phyloP scores from a whole-genome alignment of 1,140 invertebrate genomes.

The Drosophila yakuba region DNA sequence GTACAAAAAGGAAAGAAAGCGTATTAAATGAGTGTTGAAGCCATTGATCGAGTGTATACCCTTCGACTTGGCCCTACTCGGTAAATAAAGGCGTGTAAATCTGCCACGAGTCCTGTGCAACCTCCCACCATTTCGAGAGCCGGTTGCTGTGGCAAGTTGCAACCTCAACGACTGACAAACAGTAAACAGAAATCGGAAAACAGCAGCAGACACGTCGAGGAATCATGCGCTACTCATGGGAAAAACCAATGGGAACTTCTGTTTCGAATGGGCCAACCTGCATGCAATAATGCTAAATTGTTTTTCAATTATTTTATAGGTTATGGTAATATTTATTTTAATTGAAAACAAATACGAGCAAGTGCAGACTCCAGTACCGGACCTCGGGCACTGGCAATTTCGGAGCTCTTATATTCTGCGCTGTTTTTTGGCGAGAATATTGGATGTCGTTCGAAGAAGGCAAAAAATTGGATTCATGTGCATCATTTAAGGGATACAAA shows the following conservation, averaged over 20 bases:
- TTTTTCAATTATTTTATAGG: conserved; percentile 84
- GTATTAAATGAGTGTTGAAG: background rate
- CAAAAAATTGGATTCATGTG: conserved; percentile 50
- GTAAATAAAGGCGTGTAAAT: conserved; percentile 70
- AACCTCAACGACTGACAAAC: conserved; percentile 42
- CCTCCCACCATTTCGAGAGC: conserved; percentile 12
- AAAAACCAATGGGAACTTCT: background rate
- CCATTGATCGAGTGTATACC: background rate
- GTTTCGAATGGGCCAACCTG: conserved; percentile 4
- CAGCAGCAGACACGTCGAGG: conserved; percentile 23
- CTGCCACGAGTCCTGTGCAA: conserved; percentile 33
- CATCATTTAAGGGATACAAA: conserved; percentile 48
- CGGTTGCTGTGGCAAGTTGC: conserved; percentile 42
- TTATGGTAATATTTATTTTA: conserved; percentile 83
- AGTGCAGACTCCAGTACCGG: conserved; percentile 32
- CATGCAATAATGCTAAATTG: conserved; percentile 76
- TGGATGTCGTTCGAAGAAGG: conserved; percentile 8
- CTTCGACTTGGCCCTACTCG: conserved; percentile 20
- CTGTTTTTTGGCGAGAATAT: conserved; percentile 11
- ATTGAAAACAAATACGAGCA: conserved; percentile 77
- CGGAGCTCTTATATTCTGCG: conserved; percentile 16
- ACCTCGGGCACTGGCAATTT: conserved; percentile 21
- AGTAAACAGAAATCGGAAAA: conserved; percentile 46
- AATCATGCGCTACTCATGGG: conserved; percentile 8
- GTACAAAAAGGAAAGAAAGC: background rate